Evolutionary conservation across 2,888 invertebrate genomes (phyloP).

Genomic region (Xestobium rufovillosum): DNA sequence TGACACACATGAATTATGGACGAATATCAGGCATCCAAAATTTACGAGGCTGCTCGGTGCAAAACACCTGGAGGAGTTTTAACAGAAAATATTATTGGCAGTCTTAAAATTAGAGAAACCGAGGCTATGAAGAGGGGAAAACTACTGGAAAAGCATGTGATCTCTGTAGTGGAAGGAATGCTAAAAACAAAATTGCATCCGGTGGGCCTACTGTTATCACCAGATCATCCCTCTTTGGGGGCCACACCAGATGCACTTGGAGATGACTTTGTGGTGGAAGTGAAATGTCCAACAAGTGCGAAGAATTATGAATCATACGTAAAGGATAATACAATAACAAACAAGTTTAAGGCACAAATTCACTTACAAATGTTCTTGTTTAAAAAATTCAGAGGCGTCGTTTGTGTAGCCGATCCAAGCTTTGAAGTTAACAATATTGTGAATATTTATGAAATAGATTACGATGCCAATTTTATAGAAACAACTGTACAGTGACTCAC

Average conservation of each 20-base stretch:
- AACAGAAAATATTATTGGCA: constrained; percentile 22
- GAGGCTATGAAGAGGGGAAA: too few species aligned
- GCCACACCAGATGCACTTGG: constrained; percentile 19
- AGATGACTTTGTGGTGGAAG: constrained; percentile 18
- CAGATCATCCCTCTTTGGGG: constrained; percentile 12
- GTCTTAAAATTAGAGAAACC: constrained; percentile 22
- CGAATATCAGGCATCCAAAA: constrained; percentile 31
- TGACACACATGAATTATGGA: constrained; percentile 28
- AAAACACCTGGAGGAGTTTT: constrained; percentile 25
- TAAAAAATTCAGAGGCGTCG: constrained; percentile 7
- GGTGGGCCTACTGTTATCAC: constrained; percentile 13
- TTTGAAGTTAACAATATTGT: constrained; percentile 8
- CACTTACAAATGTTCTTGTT: constrained; percentile 20
- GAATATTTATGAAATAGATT: too few species aligned
- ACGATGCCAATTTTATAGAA: too few species aligned
- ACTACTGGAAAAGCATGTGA: constrained; percentile 13
- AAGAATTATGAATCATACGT: constrained; percentile 15
- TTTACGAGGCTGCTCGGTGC: constrained; percentile 30
- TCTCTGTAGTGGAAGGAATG: constrained; percentile 7
- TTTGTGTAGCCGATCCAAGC: constrained; percentile 13
- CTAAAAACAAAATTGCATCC: too few species aligned
- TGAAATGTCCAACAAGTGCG: constrained; percentile 17
- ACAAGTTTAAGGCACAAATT: constrained; percentile 18
- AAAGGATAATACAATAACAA: constrained; percentile 11
- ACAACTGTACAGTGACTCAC: too few species aligned